Base-by-base conservation (phyloP, 2,888 invertebrate genomes). In the Drosophila testacea region DNA sequence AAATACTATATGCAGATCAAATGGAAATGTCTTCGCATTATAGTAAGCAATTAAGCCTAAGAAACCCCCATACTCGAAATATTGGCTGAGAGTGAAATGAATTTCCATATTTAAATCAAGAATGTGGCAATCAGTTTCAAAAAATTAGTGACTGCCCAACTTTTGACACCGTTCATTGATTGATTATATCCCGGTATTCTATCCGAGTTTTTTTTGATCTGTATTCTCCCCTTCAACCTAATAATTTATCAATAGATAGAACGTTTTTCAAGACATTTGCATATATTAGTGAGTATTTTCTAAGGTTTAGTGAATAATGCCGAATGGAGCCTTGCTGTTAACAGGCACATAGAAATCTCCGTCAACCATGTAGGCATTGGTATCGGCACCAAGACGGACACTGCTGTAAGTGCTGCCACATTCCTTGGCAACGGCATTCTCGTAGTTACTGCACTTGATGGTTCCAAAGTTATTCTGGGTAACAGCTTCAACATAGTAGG, bases 401-500 rank as follows among this genome's bases (percentile, higher is more conserved):
- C 72, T 50, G 48, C 85, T 85, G 62, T 79, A 83, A 4, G 81
- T 73, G 32, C 60, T 63, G 11, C 85, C 82, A 32, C 90, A 90
- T 0, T 65, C 34, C 10, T 84, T 76, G 4, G 39, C 57, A 4
- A 88, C 73, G 4, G 88, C 88, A 92, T 94, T 41, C 16, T 73
- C 55, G 32, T 83, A 85, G 60, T 68, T 44, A 0, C 42, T 10
- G 46, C 91, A 91, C 36, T 73, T 64, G 4, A 81, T 70, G 32
- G 83, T 72, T 1, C 70, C 66, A 41, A 91, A 91, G 51, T 77
- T 66, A 13, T 88, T 61, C 22, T 51, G 2, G 1, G 50, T 51
- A 3, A 93, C 82, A 3, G 93, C 92, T 83, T 94, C 93, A 0
- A 91, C 92, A 56, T 91, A 93, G 72, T 92, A 93, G 44, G 74